These are phyloP conservation scores for Latrodectus hesperus DNA, from an alignment of 2,888 invertebrate species.

Conservation along the genomic window DNA sequence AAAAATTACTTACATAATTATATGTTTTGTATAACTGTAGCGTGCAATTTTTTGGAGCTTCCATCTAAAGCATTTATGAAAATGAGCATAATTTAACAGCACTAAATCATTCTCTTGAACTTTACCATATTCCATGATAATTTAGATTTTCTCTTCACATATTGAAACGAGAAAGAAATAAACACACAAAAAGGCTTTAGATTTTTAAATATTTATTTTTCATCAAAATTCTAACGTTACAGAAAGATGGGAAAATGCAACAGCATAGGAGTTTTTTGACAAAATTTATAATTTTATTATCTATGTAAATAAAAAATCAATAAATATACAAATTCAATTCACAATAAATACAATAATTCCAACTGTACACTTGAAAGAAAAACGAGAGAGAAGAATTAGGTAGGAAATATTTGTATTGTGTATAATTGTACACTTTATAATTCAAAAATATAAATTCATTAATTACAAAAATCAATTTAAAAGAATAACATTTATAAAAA, in stretches of 20 bases:
- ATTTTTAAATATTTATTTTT: conserved; percentile 40
- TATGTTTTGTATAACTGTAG: no score
- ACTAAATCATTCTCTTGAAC: no score
- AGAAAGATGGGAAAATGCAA: conserved; percentile 38
- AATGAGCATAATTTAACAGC: no score
- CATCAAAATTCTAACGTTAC: conserved; percentile 62
- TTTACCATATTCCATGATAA: no score
- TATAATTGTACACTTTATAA: not conserved
- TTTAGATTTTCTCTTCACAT: no score
- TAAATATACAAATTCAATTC: conserved; percentile 62
- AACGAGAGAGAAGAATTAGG: conserved; percentile 1
- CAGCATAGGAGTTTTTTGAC: conserved; percentile 29
- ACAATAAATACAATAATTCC: conserved; percentile 60
- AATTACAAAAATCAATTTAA: no score
- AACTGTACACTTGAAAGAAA: conserved; percentile 49
- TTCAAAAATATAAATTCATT: not conserved
- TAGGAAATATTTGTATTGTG: not conserved
- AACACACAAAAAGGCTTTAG: no score
- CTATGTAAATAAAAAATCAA: conserved; percentile 54
- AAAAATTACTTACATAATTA: not conserved
- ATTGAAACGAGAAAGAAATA: no score
- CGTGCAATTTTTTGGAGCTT: no score
- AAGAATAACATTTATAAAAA: no score
- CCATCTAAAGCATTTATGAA: no score
- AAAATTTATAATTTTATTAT: conserved; percentile 32